Conservation (phyloP, 23 tunicate species). For the Trididemnum miniatum region DNA sequence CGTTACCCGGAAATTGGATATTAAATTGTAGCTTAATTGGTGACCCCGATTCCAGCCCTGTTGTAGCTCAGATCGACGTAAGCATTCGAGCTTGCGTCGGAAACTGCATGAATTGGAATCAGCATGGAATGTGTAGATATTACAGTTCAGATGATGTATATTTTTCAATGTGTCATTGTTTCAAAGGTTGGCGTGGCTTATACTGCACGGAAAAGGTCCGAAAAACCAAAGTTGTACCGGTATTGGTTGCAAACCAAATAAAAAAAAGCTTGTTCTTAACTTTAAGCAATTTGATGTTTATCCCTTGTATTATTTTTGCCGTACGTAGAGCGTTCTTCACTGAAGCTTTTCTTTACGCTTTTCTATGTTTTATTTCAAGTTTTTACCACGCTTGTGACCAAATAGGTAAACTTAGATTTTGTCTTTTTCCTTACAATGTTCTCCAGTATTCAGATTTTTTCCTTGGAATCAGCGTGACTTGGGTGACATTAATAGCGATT, state of each 20-base stretch:
- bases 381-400: neutral
- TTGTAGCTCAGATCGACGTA: neutral
- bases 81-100: neutral
- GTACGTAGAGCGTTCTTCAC: neutral
- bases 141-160: neutral
- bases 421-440: neutral
- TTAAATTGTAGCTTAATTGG: neutral
- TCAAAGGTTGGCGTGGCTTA: neutral
- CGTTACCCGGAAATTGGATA: neutral
- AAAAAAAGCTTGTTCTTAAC: neutral
- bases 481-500: neutral
- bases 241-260: too few relatives aligned
- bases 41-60: neutral
- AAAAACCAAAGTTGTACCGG: neutral
- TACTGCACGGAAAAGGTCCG: neutral
- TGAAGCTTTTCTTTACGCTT: neutral
- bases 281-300: neutral
- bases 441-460: neutral
- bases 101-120: neutral
- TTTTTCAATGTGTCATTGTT: neutral
- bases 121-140: neutral
- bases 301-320: neutral
- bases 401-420: neutral
- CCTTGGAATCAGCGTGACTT: neutral
- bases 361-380: neutral